Conservation (phyloP, 2,888 invertebrate genomes). For the Mesoligia furuncula region DNA sequence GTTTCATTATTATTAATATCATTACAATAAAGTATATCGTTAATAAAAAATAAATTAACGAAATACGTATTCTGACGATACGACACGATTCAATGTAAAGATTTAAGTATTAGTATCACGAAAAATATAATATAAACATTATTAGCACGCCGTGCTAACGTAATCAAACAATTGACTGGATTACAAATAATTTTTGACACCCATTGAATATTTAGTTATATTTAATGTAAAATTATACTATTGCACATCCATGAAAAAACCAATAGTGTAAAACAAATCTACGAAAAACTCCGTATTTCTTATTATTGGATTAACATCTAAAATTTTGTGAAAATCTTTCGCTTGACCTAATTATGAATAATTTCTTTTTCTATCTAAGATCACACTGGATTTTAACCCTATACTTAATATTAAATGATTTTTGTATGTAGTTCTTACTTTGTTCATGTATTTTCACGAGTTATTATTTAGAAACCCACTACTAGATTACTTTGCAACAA, state of each 20-base stretch:
- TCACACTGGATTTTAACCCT: conserved; percentile 63
- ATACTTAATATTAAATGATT: conserved; percentile 19
- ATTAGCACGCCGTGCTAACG: neutral
- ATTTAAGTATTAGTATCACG: conserved; percentile 1
- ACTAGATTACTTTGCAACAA: neutral
- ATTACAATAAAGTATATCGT: neutral
- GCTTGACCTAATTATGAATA: conserved; percentile 38
- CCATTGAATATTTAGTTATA: conserved; percentile 3
- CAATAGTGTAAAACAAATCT: neutral
- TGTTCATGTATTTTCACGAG: neutral
- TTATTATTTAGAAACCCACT: neutral
- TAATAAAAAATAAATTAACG: neutral
- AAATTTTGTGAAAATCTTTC: conserved; percentile 42
- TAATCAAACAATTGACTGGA: conserved; percentile 3
- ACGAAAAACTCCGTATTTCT: neutral
- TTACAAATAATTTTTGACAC: conserved; percentile 24
- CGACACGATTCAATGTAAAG: neutral
- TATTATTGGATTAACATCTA: neutral
- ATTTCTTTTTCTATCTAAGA: conserved; percentile 65
- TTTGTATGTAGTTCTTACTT: conserved; percentile 7
- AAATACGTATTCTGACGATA: neutral
- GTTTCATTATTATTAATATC: neutral
- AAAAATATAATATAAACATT: conserved; percentile 4
- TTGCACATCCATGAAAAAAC: conserved; percentile 3
- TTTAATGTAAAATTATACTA: neutral